Conservation (phyloP, 1,140 invertebrate genomes). For the Polypedilum vanderplanki region DNA sequence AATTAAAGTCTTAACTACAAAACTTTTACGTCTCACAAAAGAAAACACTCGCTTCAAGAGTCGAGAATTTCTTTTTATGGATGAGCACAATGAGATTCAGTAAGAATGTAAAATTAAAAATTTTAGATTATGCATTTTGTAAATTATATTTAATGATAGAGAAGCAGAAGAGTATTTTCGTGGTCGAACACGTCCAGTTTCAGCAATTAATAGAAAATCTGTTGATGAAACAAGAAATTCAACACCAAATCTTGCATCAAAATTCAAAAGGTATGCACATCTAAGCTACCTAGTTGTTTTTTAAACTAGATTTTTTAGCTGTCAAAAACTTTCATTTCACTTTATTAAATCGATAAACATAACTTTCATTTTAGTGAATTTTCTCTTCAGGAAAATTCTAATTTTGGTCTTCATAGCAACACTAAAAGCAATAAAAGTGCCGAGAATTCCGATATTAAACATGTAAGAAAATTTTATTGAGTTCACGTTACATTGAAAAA, state of each 20-base stretch:
- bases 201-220: neutral
- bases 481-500: neutral
- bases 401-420: neutral
- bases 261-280: neutral
- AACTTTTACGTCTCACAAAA: slow-evolving; percentile 25
- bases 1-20: slow-evolving; percentile 29
- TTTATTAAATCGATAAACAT: slow-evolving; percentile 6
- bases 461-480: neutral
- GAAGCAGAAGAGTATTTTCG: slow-evolving; percentile 11
- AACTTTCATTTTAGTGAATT: neutral
- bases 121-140: no score
- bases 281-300: neutral
- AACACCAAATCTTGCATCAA: slow-evolving; percentile 16
- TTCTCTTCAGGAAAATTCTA: neutral
- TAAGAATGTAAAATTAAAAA: neutral
- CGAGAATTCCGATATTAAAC: neutral
- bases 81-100: slow-evolving; percentile 10
- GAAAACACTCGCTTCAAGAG: slow-evolving; percentile 12
- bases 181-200: neutral
- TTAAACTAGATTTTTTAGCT: neutral
- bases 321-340: neutral
- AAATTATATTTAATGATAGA: neutral
- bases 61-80: neutral
- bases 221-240: neutral
- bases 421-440: neutral